Conservation (phyloP, 2,797 vertebrate genomes). For the Notolepis coatsorum region DNA sequence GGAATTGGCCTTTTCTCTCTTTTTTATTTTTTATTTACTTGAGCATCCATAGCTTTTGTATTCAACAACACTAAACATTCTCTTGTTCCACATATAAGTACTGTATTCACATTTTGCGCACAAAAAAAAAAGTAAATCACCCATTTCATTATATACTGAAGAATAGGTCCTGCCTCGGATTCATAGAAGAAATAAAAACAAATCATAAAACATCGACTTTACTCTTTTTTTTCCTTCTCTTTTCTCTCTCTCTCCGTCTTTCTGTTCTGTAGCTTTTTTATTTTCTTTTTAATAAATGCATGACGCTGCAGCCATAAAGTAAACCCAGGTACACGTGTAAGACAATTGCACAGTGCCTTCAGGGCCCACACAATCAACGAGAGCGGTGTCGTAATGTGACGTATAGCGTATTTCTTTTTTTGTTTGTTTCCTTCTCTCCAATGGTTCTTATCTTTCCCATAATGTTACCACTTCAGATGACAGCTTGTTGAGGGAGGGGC, state of each 20-base stretch:
- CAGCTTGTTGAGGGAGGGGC: conserved; percentile 16
- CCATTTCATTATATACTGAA: conserved; percentile 68
- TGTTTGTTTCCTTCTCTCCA: conserved; percentile 12
- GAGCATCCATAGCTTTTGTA: conserved; percentile 49
- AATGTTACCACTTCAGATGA: conserved; percentile 17
- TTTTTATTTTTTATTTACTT: too few species aligned
- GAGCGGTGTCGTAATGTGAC: conserved; percentile 46
- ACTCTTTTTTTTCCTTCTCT: too few species aligned
- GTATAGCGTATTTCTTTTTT: too few species aligned
- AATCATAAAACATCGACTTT: conserved; percentile 37
- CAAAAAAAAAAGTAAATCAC: conserved; percentile 50
- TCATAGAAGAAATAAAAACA: conserved; percentile 65
- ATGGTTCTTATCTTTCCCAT: conserved; percentile 32
- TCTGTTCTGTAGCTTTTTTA: conserved; percentile 47
- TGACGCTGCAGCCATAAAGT: conserved; percentile 36
- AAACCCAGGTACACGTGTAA: conserved; percentile 40
- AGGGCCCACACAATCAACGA: conserved; percentile 46
- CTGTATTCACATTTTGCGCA: conserved; percentile 72
- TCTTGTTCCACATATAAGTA: conserved; percentile 66
- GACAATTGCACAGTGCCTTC: conserved; percentile 20
- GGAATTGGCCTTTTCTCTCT: conserved; percentile 56
- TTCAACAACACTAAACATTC: conserved; percentile 64
- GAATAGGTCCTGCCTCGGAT: conserved; percentile 79
- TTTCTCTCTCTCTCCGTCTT: too few species aligned
- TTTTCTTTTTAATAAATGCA: too few species aligned